These are phyloP conservation scores for Rhinoptilus africanus DNA, from an alignment of 2,113 vertebrate species.

Conservation along the genomic window DNA sequence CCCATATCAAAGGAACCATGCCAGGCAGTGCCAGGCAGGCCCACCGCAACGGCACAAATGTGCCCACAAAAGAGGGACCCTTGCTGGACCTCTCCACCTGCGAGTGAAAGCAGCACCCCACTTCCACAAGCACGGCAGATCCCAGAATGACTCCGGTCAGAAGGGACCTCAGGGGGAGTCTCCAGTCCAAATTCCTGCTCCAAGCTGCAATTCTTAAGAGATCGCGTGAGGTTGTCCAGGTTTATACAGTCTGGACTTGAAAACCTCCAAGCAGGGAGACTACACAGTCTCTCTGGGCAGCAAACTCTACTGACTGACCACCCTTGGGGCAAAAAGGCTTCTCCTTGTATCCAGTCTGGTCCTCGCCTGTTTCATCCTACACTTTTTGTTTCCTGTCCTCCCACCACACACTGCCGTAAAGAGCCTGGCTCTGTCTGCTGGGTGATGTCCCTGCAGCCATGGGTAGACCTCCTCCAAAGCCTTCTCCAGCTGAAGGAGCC, in stretches of 20 bases:
- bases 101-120: not conserved
- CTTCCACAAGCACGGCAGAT: not conserved
- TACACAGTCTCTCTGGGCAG: not conserved
- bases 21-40: not conserved
- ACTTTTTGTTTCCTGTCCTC: not conserved
- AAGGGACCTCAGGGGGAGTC: not conserved
- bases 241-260: not conserved
- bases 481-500: not conserved
- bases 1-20: not conserved
- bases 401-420: not conserved
- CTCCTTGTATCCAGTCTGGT: not conserved
- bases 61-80: not conserved
- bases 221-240: not conserved
- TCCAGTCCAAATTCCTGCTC: not conserved
- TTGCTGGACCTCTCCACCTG: not conserved
- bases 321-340: not conserved
- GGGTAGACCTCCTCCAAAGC: not conserved
- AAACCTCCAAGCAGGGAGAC: not conserved
- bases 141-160: not conserved
- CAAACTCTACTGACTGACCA: fast-evolving
- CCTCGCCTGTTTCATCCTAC: not conserved
- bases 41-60: not conserved
- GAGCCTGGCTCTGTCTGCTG: not conserved
- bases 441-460: not conserved
- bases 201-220: not conserved